Base-by-base conservation (phyloP, 2,888 invertebrate genomes). In the Orthosia cruda region DNA sequence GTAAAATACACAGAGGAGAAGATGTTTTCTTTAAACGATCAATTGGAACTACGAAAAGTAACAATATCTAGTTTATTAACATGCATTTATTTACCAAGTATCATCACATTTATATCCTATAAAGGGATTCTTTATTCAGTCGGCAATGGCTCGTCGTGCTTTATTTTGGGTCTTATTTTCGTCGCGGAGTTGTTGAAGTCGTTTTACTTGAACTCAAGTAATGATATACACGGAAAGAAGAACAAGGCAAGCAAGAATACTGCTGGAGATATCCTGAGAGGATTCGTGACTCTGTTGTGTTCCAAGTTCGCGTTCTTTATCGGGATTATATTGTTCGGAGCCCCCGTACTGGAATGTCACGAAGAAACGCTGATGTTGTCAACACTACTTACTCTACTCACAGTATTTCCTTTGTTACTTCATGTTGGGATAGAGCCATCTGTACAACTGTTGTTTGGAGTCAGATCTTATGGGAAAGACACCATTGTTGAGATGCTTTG, bases 311-410 rank as follows among this genome's bases (percentile, higher is more conserved):
- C 97, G 71, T 98, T 97, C 89, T 98, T 97, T 86, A 80, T 97
- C 5, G 94, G 97, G 9, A 97, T 97, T 23, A 97, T 98, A 65
- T 87, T 98, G 65, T 98, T 98, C 85, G 98, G 98, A 54, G 98
- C 98, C 0, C 98, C 98, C 7, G 91, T 98, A 9, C 91, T 97
- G 59, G 97, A 97, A 13, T 96, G 97, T 74, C 97, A 97, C 55
- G 97, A 98, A 89, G 97, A 98, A 92, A 98, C 98, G 0, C 94
- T 97, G 40, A 97, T 98, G 97, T 95, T 98, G 76, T 97, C 98
- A 5, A 83, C 97, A 2, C 93, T 98, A 49, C 90, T 98, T 71
- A 97, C 97, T 0, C 92, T 97, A 40, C 92, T 98, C 65, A 97
- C 98, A 4, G 95, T 97, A 47, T 96, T 98, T 72, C 98, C 98